Evolutionary conservation across 2,888 invertebrate species (phyloP).

Genomic region (Mesorhabditis sp.): DNA sequence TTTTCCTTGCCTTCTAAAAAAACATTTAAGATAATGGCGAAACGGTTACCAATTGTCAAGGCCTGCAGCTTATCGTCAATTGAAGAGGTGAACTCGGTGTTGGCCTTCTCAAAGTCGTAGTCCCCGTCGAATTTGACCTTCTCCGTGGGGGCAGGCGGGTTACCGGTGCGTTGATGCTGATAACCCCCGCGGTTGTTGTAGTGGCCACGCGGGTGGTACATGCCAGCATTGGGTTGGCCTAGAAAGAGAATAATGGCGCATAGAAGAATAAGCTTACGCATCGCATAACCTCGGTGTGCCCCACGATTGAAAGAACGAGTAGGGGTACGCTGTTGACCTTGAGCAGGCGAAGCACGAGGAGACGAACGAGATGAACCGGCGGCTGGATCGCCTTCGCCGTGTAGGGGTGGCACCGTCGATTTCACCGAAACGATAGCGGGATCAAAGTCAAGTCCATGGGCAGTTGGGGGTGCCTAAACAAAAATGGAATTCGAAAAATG

Average conservation of each 20-base stretch:
- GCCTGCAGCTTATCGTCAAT: slow-evolving; percentile 30
- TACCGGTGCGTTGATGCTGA: slow-evolving; percentile 22
- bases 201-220: slow-evolving; percentile 24
- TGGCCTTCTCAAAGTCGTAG: slow-evolving; percentile 97
- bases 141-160: slow-evolving; percentile 33
- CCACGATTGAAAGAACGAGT: slow-evolving; percentile 14
- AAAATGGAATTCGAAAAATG: slow-evolving; percentile 5
- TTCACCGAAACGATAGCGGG: slow-evolving; percentile 88
- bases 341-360: slow-evolving; percentile 15
- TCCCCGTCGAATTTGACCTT: slow-evolving; percentile 64
- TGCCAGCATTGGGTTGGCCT: slow-evolving; percentile 10
- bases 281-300: slow-evolving; percentile 7
- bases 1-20: slow-evolving; percentile 24
- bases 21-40: slow-evolving; percentile 9
- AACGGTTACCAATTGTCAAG: not conserved
- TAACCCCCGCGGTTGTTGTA: slow-evolving; percentile 19
- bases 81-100: slow-evolving; percentile 72
- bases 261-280: not conserved
- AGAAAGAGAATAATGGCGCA: slow-evolving; percentile 1
- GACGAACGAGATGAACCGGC: slow-evolving; percentile 39
- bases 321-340: too few relatives aligned
- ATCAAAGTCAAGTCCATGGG: slow-evolving; percentile 76
- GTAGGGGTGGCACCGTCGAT: slow-evolving; percentile 17
- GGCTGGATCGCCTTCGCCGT: slow-evolving; percentile 16
- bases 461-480: slow-evolving; percentile 26